Evolutionary conservation across 2,888 invertebrate genomes (phyloP).

Genomic region (Callimorpha dominula): DNA sequence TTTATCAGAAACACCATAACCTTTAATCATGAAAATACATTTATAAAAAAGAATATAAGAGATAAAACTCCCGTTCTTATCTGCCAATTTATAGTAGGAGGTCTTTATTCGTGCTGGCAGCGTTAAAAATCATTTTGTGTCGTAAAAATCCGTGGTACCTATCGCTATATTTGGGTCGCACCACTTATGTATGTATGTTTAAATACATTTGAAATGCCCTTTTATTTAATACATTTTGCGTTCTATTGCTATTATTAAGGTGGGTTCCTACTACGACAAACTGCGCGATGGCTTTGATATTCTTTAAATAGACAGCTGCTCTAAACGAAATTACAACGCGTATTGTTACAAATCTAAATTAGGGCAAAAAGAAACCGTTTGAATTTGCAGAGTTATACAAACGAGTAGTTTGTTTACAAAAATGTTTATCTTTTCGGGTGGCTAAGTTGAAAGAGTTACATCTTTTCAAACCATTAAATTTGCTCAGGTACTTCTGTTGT

Average conservation of each 20-base stretch:
- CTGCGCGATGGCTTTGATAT: background rate
- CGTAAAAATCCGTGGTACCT: slow-evolving; percentile 26
- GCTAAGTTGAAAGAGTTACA: too few species aligned
- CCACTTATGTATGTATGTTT: background rate
- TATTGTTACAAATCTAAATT: too few species aligned
- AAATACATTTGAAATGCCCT: background rate
- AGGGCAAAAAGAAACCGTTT: too few species aligned
- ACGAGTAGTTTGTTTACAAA: too few species aligned
- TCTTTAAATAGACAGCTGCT: background rate
- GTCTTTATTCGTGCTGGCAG: slow-evolving; percentile 29
- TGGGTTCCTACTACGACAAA: background rate
- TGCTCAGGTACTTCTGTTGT: too few species aligned
- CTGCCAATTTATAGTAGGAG: slow-evolving; percentile 32
- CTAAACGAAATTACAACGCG: too few species aligned
- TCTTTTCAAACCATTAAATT: too few species aligned
- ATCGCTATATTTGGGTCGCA: slow-evolving; percentile 21
- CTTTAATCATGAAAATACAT: background rate
- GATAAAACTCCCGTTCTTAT: slow-evolving; percentile 41
- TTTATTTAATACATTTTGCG: background rate
- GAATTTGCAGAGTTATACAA: too few species aligned
- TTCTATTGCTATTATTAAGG: background rate
- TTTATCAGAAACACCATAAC: background rate
- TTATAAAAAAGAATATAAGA: background rate
- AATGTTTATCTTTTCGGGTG: too few species aligned
- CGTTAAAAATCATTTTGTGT: slow-evolving; percentile 43